Percentiles rank a stretch among this genome's conserved stretches.
These are phyloP conservation scores for Irena cyanogastra DNA, from an alignment of 2,113 vertebrate genomes.

Conservation along the genomic window DNA sequence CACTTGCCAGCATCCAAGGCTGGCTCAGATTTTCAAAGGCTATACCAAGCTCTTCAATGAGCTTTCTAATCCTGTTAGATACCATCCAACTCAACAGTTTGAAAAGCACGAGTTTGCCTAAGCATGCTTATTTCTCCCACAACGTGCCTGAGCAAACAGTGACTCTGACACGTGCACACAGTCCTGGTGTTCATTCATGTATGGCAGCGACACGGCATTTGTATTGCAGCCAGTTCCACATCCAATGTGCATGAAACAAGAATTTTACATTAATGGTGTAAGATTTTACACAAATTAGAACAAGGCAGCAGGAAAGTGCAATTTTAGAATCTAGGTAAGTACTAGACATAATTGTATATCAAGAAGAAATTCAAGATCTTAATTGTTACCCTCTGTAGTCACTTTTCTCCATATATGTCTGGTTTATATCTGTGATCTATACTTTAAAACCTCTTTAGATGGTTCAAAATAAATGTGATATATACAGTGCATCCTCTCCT, in stretches of 20 bases:
- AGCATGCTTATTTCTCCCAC: background rate
- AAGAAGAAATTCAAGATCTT: background rate
- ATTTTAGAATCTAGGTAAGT: background rate
- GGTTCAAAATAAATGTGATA: background rate
- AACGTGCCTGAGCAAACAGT: background rate
- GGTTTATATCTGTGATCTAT: background rate
- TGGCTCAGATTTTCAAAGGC: background rate
- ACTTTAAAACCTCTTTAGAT: background rate
- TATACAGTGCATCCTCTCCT: background rate
- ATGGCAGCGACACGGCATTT: accelerated
- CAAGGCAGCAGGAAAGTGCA: background rate
- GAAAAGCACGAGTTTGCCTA: background rate
- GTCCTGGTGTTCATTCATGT: background rate
- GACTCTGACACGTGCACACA: background rate
- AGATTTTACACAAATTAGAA: background rate
- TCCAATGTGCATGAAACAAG: background rate
- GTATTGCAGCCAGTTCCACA: background rate
- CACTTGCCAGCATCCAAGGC: conserved; percentile 3
- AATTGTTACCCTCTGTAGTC: background rate
- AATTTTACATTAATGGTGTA: background rate
- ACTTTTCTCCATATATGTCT: background rate
- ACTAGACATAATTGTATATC: background rate
- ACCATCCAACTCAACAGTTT: background rate
- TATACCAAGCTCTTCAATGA: background rate
- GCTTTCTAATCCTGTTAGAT: background rate